Base-by-base conservation (phyloP, 1,140 invertebrate species). In the Vollenhovia emeryi region DNA sequence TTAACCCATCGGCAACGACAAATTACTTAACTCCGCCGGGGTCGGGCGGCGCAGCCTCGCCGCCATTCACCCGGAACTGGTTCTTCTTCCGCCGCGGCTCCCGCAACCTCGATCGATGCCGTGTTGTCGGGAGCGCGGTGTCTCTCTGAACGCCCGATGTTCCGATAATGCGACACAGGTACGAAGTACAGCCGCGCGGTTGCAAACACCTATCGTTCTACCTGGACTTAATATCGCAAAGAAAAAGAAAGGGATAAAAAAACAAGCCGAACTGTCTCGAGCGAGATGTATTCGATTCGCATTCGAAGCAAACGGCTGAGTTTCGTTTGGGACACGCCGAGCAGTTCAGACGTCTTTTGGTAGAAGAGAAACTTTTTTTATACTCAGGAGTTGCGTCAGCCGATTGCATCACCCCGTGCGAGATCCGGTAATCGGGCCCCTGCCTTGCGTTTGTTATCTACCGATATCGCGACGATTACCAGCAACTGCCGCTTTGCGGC, bases 1-100 rank as follows among this genome's bases (percentile, higher is more conserved):
- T 92, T 92, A 92, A 93, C 90, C 91, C 89, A 93, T 93, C 89
- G 90, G 90, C 91, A 90, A 89, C 89, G 91, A 93, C 92, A 93
- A 93, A 93, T 93, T 92, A 92, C 92, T 93, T 88, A 91, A 90
- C 88, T 91, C 86, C 80, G 30, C 60, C 48, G 74, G 84, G 80
- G 86, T 90, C 82, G 80, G 78, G 75, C 57, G 50, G 69, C 62
- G 43, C 40, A 73, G 62, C n/a, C 50, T 73, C 62, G 59, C 24
- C 62, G 48, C 30, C 27, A 69, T 55, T 91, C 84, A 87, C 11
- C 84, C 86, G 86, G 79, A 91, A 90, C 85, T 57, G 43, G 21
- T 84, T 59, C 59, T 75, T 87, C 88, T 71, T 85, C 83, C 79
- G 82, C 36, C 76, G 68, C 71, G 85, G 66, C 79, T 64, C 60